Conservation (phyloP, 1,140 invertebrate genomes). For the Rhyacophila brunnea region DNA sequence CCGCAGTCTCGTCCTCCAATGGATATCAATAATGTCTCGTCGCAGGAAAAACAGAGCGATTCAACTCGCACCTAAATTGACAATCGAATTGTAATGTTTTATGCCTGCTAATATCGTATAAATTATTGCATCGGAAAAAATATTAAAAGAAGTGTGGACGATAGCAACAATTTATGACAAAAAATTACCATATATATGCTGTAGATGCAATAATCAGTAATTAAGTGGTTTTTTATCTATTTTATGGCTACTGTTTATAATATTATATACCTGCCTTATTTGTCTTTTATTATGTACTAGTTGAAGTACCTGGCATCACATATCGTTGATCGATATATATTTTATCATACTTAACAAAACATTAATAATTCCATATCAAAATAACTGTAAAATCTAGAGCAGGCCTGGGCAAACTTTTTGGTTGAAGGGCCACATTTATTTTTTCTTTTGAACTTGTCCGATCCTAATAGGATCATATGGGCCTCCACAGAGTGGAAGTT, state of each 20-base stretch:
- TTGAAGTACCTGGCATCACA: too few relatives aligned
- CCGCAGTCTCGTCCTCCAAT: conserved; percentile 88
- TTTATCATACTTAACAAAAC: too few relatives aligned
- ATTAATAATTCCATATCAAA: too few relatives aligned
- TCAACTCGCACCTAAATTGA: conserved; percentile 66
- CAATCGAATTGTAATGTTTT: not conserved
- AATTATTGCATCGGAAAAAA: not conserved
- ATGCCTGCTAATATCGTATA: not conserved
- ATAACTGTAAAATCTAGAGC: too few relatives aligned
- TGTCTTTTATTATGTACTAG: too few relatives aligned
- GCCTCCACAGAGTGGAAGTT: too few relatives aligned
- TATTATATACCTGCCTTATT: too few relatives aligned
- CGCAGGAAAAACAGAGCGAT: conserved; percentile 75
- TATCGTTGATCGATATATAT: too few relatives aligned
- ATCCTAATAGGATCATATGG: too few relatives aligned
- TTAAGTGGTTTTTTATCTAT: not conserved
- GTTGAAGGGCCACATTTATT: too few relatives aligned
- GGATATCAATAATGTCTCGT: conserved; percentile 78
- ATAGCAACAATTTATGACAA: not conserved
- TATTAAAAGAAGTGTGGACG: not conserved
- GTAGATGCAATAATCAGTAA: not conserved
- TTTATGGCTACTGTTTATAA: not conserved
- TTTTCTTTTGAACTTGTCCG: too few relatives aligned
- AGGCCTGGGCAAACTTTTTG: too few relatives aligned
- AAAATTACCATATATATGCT: not conserved